Evolutionary conservation across 1,140 invertebrate genomes (phyloP).

Genomic region (Drosophila teissieri): DNA sequence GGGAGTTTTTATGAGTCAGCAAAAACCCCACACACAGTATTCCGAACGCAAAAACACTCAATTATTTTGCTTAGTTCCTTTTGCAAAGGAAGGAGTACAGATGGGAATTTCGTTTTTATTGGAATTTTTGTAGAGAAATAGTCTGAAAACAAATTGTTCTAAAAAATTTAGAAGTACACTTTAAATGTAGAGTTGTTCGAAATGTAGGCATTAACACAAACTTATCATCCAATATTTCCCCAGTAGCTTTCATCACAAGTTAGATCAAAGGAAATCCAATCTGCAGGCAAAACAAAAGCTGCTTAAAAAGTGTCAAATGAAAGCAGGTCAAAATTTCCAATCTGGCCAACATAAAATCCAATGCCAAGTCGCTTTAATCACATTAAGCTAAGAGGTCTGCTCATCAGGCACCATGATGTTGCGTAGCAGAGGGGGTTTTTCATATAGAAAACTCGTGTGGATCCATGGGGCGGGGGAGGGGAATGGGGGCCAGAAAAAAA

Average conservation of each 20-base stretch:
- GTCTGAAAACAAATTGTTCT: too few relatives aligned
- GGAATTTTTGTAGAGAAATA: neutral
- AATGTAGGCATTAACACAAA: too few relatives aligned
- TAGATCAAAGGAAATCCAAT: slow-evolving; percentile 1
- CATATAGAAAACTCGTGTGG: slow-evolving; percentile 4
- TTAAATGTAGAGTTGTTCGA: neutral
- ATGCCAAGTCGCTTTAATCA: slow-evolving; percentile 43
- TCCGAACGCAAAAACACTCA: neutral
- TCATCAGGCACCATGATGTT: slow-evolving; percentile 23
- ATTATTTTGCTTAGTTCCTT: slow-evolving; percentile 12
- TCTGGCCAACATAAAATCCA: slow-evolving; percentile 38
- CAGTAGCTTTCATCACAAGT: neutral
- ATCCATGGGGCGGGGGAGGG: neutral
- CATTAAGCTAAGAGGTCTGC: slow-evolving; percentile 45
- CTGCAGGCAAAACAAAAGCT: neutral
- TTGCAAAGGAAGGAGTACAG: neutral
- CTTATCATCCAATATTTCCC: neutral
- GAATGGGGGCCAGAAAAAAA: slow-evolving; percentile 7
- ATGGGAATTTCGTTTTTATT: neutral
- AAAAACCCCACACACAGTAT: neutral
- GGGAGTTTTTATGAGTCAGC: slow-evolving; percentile 25
- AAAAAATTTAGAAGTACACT: neutral
- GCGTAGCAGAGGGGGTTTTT: neutral
- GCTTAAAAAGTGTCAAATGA: slow-evolving; percentile 1
- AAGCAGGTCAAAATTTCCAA: slow-evolving; percentile 42